Evolutionary conservation across 2,888 invertebrate genomes (phyloP).

Genomic region (Trypoxylon attenuatum): DNA sequence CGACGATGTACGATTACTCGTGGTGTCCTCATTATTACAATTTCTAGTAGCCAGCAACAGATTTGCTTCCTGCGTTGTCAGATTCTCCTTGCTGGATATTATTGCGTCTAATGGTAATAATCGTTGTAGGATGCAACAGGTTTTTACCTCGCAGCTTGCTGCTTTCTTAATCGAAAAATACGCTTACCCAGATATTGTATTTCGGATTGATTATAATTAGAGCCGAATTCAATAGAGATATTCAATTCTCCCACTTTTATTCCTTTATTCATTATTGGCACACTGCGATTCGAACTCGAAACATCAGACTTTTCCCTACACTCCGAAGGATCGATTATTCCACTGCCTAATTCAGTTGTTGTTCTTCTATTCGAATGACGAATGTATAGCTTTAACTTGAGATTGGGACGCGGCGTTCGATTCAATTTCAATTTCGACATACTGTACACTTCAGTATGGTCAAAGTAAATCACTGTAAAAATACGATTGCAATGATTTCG

Average conservation of each 20-base stretch:
- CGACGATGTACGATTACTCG: conserved; percentile 49
- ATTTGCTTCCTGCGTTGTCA: too few species aligned
- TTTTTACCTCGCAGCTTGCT: too few species aligned
- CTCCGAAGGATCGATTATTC: too few species aligned
- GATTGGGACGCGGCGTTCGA: too few species aligned
- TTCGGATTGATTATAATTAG: conserved; percentile 76
- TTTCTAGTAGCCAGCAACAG: too few species aligned
- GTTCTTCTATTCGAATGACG: conserved; percentile 74
- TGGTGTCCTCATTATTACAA: conserved; percentile 59
- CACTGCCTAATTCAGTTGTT: conserved; percentile 73
- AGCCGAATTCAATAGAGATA: conserved; percentile 75
- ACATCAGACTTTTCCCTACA: too few species aligned
- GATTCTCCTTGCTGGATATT: conserved; percentile 62
- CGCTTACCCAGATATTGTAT: conserved; percentile 75
- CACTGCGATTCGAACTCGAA: too few species aligned
- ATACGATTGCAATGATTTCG: background rate
- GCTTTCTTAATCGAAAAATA: conserved; percentile 71
- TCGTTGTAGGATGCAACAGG: background rate
- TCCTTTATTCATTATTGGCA: conserved; percentile 72
- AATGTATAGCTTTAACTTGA: conserved; percentile 75
- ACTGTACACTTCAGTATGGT: conserved; percentile 74
- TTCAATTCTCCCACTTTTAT: conserved; percentile 75
- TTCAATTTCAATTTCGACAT: too few species aligned
- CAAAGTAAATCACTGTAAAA: conserved; percentile 73
- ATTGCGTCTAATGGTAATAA: conserved; percentile 54